A percentile compares a stretch with the other conserved stretches of the same genome.
Conservation (phyloP, 2,113 vertebrate species). For the Vimba vimba region DNA sequence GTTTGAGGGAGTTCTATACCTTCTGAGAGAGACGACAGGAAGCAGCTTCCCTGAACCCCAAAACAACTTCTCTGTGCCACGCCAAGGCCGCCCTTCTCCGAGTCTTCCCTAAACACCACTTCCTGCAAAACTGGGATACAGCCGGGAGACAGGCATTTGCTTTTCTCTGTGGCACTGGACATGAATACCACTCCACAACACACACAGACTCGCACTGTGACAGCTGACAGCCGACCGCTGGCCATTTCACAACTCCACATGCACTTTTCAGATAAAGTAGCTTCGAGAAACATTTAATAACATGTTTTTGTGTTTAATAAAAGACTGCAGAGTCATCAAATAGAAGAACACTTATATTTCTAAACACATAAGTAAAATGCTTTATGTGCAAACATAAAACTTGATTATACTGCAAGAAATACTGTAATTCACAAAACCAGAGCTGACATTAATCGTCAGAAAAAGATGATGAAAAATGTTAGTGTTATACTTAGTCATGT, state of each 20-base stretch:
- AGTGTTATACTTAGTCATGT: not conserved
- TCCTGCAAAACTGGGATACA: slow-evolving; percentile 81
- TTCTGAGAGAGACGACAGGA: slow-evolving; percentile 82
- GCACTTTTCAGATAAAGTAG: not conserved
- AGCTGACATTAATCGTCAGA: not conserved
- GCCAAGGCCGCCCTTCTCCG: slow-evolving; percentile 79
- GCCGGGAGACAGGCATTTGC: slow-evolving; percentile 63
- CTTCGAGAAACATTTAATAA: not conserved
- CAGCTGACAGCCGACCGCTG: not conserved
- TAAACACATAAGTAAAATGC: not conserved
- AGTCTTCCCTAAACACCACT: slow-evolving; percentile 83
- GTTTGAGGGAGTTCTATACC: slow-evolving; percentile 64
- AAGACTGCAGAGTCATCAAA: not conserved
- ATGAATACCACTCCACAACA: slow-evolving; percentile 9
- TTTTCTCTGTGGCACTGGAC: slow-evolving; percentile 57
- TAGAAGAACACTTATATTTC: not conserved
- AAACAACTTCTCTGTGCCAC: slow-evolving; percentile 81
- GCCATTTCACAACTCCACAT: not conserved
- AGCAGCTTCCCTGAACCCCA: slow-evolving; percentile 83
- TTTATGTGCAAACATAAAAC: not conserved
- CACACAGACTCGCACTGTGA: not conserved
- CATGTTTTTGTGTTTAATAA: not conserved
- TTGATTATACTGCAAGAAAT: not conserved
- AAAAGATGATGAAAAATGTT: not conserved
- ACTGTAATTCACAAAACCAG: not conserved